These are phyloP conservation scores for Epinephelus fuscoguttatus DNA, from an alignment of 2,113 vertebrate genomes.

Conservation along the genomic window DNA sequence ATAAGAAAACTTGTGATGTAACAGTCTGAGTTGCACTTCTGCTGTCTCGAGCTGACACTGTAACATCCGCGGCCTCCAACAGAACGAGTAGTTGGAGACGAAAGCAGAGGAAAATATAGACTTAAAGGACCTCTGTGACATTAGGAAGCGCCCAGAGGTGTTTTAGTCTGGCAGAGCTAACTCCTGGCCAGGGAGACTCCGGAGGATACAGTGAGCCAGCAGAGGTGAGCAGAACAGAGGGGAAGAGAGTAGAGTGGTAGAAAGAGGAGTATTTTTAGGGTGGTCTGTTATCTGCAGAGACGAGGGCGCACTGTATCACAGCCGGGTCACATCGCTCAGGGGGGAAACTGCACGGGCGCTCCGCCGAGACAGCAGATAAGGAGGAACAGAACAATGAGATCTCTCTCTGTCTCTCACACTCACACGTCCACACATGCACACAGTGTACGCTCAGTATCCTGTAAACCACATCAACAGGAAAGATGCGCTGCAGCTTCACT, in stretches of 20 bases:
- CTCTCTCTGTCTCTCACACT: constrained; percentile 28
- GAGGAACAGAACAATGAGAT: constrained; percentile 69
- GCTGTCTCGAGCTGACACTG: constrained; percentile 49
- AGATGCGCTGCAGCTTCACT: constrained; percentile 33
- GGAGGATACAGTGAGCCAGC: constrained; percentile 68
- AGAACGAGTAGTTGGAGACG: constrained; percentile 31
- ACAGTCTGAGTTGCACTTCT: constrained; percentile 68
- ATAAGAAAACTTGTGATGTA: constrained; percentile 78
- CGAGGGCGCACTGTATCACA: constrained; percentile 61
- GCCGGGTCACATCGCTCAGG: constrained; percentile 74
- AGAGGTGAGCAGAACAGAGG: constrained; percentile 72
- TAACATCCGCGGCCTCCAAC: constrained; percentile 47
- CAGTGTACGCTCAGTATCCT: neutral
- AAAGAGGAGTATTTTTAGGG: constrained; percentile 80
- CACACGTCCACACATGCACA: constrained; percentile 4
- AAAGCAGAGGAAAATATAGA: constrained; percentile 44
- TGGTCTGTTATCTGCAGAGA: constrained; percentile 74
- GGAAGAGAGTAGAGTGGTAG: constrained; percentile 35
- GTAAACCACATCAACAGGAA: constrained; percentile 63
- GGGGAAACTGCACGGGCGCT: constrained; percentile 63
- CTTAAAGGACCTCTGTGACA: constrained; percentile 62
- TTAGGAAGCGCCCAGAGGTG: constrained; percentile 60
- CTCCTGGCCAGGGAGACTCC: constrained; percentile 57
- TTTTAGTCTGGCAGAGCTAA: constrained; percentile 67
- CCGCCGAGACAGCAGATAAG: constrained; percentile 69